Percentiles rank a stretch among this genome's conserved stretches.
These are phyloP conservation scores for Limnothrissa miodon DNA, from an alignment of 2,113 vertebrate genomes.

Conservation along the genomic window DNA sequence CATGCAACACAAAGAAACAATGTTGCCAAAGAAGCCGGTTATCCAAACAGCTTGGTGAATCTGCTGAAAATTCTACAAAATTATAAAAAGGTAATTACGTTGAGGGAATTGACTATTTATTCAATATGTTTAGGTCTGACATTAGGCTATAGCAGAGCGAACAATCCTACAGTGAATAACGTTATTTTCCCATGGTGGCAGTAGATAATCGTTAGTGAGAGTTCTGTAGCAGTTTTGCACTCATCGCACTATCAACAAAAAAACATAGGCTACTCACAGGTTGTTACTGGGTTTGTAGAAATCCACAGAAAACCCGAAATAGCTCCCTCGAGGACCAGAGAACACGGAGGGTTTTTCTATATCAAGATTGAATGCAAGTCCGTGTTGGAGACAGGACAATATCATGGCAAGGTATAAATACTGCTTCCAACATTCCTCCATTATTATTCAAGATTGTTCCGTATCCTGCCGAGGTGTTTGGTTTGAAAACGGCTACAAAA, in stretches of 20 bases:
- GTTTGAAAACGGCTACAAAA: neutral
- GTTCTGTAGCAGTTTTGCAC: neutral
- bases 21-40: no score
- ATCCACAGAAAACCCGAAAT: slow-evolving; percentile 95
- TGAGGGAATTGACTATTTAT: neutral
- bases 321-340: slow-evolving; percentile 81
- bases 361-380: slow-evolving; percentile 83
- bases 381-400: neutral
- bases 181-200: neutral
- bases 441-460: neutral
- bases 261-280: slow-evolving; percentile 71
- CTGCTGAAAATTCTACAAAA: neutral
- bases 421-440: neutral
- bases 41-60: no score
- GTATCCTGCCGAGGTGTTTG: neutral
- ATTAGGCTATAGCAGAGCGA: neutral
- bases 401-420: neutral
- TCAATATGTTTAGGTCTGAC: neutral
- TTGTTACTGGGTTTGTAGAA: slow-evolving; percentile 77
- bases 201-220: neutral
- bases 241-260: neutral
- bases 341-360: slow-evolving; percentile 75
- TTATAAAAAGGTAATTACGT: neutral
- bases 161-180: neutral
- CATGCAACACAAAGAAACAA: neutral